Conservation (phyloP, 37 sponge, comb jelly and placozoan species). For the Bolinopsis microptera region DNA sequence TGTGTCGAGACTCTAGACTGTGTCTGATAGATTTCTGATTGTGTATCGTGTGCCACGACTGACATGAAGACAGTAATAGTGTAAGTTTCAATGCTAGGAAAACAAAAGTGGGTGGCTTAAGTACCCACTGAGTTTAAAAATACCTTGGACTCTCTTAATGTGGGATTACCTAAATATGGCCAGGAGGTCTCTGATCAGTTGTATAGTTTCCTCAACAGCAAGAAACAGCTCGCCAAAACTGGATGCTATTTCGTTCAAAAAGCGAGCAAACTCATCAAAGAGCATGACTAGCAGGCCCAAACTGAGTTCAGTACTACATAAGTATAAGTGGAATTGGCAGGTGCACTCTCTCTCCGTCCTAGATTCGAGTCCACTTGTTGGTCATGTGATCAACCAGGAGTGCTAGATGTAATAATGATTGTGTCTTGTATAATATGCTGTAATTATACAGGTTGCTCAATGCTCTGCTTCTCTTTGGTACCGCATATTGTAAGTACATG, state of each 20-base stretch:
- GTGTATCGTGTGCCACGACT: no score
- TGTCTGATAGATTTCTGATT: no score
- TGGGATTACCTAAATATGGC: constrained; percentile 28
- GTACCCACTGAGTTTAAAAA: no score
- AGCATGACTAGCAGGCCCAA: no score
- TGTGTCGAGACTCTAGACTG: no score
- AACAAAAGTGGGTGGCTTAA: no score
- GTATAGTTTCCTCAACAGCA: background rate
- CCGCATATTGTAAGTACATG: no score
- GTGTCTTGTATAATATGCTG: background rate
- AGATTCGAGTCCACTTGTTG: background rate
- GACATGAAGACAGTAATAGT: no score
- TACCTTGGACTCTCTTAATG: no score
- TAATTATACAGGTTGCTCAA: background rate
- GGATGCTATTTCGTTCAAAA: background rate
- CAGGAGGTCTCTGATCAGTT: background rate
- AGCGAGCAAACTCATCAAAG: background rate
- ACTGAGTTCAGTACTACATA: no score
- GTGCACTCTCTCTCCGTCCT: background rate
- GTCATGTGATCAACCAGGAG: background rate
- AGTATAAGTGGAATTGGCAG: background rate
- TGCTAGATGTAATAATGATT: background rate
- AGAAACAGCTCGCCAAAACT: background rate
- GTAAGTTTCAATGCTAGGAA: no score
- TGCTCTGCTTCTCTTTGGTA: no score